Evolutionary conservation across 1,140 invertebrate genomes (phyloP).

Genomic region (Notospermus geniculatus): DNA sequence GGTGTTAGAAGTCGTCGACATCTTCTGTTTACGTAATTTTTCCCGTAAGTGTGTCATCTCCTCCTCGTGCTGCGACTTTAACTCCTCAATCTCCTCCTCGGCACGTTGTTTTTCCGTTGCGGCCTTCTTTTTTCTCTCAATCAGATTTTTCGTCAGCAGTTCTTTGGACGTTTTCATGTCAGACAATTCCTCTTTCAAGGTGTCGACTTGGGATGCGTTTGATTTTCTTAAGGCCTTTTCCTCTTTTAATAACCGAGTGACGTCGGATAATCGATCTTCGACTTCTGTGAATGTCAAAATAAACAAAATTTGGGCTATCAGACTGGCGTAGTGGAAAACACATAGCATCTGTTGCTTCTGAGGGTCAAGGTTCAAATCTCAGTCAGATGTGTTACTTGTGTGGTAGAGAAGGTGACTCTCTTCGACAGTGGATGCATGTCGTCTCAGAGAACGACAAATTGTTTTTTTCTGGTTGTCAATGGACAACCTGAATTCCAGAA

Average conservation of each 20-base stretch:
- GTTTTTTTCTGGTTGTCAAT: too few species aligned
- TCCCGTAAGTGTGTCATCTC: slow-evolving; percentile 42
- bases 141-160: slow-evolving; percentile 39
- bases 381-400: too few species aligned
- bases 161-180: slow-evolving; percentile 39
- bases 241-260: slow-evolving; percentile 33
- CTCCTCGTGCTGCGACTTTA: slow-evolving; percentile 41
- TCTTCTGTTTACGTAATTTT: slow-evolving; percentile 41
- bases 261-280: slow-evolving; percentile 36
- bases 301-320: too few species aligned
- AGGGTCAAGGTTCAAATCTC: too few species aligned
- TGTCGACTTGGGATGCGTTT: slow-evolving; percentile 34
- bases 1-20: slow-evolving; percentile 34
- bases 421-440: too few species aligned
- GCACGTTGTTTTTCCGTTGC: slow-evolving; percentile 38
- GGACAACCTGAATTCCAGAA: too few species aligned
- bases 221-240: slow-evolving; percentile 39
- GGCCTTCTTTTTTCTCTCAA: slow-evolving; percentile 46
- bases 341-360: too few species aligned
- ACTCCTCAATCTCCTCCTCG: slow-evolving; percentile 48
- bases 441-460: too few species aligned
- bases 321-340: too few species aligned
- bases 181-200: slow-evolving; percentile 38
- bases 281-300: too few species aligned
- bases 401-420: too few species aligned